Percentiles rank a stretch among this genome's conserved stretches.
These are phyloP conservation scores for Cervus canadensis DNA, from an alignment of 2,113 vertebrate genomes.

Conservation along the genomic window DNA sequence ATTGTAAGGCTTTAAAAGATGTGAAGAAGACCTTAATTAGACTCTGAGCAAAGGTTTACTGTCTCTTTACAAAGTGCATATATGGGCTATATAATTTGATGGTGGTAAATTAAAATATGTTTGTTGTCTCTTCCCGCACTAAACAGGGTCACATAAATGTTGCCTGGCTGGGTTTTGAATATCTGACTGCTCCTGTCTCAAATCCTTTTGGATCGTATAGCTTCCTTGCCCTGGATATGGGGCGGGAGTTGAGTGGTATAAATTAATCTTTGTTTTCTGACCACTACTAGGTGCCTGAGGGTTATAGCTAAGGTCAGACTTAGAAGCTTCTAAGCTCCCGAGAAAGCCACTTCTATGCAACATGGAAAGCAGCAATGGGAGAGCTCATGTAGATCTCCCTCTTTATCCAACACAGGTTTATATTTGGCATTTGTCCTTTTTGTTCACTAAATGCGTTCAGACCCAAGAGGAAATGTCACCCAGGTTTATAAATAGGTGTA, in stretches of 20 bases:
- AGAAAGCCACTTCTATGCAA: background rate
- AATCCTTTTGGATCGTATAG: background rate
- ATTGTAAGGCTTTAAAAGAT: background rate
- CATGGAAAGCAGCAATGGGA: background rate
- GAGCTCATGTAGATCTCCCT: background rate
- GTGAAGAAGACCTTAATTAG: background rate
- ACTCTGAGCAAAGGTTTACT: background rate
- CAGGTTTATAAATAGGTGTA: background rate
- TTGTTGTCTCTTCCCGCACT: background rate
- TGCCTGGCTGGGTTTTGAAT: background rate
- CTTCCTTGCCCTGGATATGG: background rate
- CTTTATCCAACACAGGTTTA: background rate
- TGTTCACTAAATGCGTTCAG: background rate
- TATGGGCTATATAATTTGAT: background rate
- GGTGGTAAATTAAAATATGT: background rate
- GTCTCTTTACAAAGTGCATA: background rate
- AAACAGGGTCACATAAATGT: background rate
- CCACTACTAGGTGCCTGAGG: background rate
- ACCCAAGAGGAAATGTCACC: background rate
- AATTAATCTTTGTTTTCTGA: constrained; percentile 1
- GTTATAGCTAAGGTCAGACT: background rate
- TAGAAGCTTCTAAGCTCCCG: background rate
- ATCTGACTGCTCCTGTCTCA: background rate
- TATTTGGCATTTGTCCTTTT: background rate
- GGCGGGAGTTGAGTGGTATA: background rate